phyloP scores from a whole-genome alignment of 2,113 vertebrate species.

The Vicugna pacos region DNA sequence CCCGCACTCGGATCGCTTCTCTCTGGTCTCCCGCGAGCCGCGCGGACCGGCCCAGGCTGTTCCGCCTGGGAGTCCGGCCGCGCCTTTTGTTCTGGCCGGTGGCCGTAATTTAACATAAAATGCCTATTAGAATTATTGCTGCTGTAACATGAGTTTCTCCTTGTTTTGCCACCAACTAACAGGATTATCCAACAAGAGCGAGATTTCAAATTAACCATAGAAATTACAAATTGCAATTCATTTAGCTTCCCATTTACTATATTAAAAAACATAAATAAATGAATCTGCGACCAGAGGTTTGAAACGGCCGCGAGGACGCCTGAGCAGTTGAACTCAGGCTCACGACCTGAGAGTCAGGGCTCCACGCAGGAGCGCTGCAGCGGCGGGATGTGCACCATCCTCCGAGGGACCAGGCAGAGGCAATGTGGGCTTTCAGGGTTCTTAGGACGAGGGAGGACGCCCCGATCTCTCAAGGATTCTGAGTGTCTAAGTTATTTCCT shows the following conservation, averaged over 20 bases:
- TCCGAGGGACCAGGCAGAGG: background rate
- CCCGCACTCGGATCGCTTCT: fast-evolving
- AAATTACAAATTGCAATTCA: conserved; percentile 79
- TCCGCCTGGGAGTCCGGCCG: background rate
- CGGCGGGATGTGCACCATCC: fast-evolving
- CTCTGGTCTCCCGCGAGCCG: background rate
- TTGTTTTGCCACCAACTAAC: conserved; percentile 85
- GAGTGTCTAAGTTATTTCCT: background rate
- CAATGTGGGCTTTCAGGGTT: fast-evolving
- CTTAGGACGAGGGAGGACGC: background rate
- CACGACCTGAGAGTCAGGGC: fast-evolving
- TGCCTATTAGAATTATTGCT: conserved; percentile 79
- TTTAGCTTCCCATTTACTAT: conserved; percentile 73
- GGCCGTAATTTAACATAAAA: conserved; percentile 84
- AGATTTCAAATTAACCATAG: conserved; percentile 86
- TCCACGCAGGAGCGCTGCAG: fast-evolving
- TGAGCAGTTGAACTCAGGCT: background rate
- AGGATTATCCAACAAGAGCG: conserved; percentile 84
- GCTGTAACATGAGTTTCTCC: conserved; percentile 69
- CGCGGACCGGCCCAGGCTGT: background rate
- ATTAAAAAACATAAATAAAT: conserved; percentile 66
- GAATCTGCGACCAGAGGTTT: conserved; percentile 26
- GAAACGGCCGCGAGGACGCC: background rate
- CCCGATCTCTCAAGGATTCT: background rate
- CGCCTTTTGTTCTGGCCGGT: conserved; percentile 78